Base-by-base conservation (phyloP, 2,113 vertebrate genomes). In the Rhineura floridana region DNA sequence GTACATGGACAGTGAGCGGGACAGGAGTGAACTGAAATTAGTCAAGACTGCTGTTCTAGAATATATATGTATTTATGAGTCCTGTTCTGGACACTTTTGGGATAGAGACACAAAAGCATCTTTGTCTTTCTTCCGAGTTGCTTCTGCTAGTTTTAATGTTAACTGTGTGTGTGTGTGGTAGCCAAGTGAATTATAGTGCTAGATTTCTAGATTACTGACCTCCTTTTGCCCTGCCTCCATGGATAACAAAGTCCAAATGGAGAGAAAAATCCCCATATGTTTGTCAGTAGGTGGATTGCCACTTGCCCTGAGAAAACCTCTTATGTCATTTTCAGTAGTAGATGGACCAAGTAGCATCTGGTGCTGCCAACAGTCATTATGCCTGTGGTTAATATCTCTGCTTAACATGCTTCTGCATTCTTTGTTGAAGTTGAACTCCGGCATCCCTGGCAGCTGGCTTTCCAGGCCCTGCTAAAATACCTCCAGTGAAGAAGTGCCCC, bases 361-460 rank as follows among this genome's bases (percentile, higher is more conserved):
- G 48, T 15, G 30, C 81, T n/a, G 0, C 0, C 33, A 80, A 23
- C 0, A 36, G 4, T 0, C 36, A 79, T 28, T 81, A 2, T 36
- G 75, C 25, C 76, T 76, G 83, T 86, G 50, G 0, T 1, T 0
- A 21, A 39, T 55, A 28, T 15, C 17, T 6, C 11, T 10, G 70
- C 4, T 48, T 52, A 62, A 59, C 83, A 59, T 23, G 84, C 28
- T 63, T 46, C 19, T 90, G 15, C 0, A 50, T n/a, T 81, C 39
- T n/a, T n/a, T n/a, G n/a, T n/a, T n/a, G n/a, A n/a, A n/a, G n/a
- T n/a, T n/a, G n/a, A n/a, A n/a, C n/a, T n/a, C n/a, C n/a, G n/a
- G n/a, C n/a, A n/a, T n/a, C n/a, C n/a, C n/a, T n/a, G n/a, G n/a
- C n/a, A n/a, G n/a, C n/a, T n/a, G n/a, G n/a, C n/a, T n/a, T n/a